Conservation (phyloP, 2,797 vertebrate genomes). For the Myioborus melanocephalus region DNA sequence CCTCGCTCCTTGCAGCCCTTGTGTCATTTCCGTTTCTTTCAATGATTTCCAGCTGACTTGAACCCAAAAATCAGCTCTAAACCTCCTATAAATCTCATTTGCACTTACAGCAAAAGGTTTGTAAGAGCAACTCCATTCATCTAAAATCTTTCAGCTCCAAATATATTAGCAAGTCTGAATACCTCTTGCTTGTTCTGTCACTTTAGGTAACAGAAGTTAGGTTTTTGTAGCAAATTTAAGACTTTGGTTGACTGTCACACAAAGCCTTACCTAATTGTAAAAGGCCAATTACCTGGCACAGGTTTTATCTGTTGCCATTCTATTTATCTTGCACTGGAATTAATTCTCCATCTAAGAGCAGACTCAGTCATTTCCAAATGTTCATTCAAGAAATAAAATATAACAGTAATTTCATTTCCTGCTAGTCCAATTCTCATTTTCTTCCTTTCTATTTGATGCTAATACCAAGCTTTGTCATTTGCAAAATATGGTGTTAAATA, state of each 20-base stretch:
- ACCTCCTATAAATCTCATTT: not conserved
- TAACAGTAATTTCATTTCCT: not conserved
- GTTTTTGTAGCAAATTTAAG: not conserved
- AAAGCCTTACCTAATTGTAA: not conserved
- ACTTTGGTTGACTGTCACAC: not conserved
- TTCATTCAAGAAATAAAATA: not conserved
- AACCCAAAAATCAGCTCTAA: not conserved
- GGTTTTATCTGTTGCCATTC: not conserved
- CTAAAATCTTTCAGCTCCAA: not conserved
- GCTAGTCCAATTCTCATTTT: not conserved
- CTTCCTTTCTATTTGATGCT: not conserved
- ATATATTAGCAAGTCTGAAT: not conserved
- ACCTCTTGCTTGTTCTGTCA: not conserved
- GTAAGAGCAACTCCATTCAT: not conserved
- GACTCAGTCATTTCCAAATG: not conserved
- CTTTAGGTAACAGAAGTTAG: not conserved
- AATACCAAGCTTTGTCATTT: not conserved
- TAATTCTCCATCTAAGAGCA: not conserved
- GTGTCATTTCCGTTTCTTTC: not conserved
- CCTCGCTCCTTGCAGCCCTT: not conserved
- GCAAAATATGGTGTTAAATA: not conserved
- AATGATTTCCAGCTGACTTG: not conserved
- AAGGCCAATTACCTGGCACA: not conserved
- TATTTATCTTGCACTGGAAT: not conserved
- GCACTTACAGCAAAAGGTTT: not conserved